Evolutionary conservation across 2,797 vertebrate genomes (phyloP).

Genomic region (Microhierax caerulescens): DNA sequence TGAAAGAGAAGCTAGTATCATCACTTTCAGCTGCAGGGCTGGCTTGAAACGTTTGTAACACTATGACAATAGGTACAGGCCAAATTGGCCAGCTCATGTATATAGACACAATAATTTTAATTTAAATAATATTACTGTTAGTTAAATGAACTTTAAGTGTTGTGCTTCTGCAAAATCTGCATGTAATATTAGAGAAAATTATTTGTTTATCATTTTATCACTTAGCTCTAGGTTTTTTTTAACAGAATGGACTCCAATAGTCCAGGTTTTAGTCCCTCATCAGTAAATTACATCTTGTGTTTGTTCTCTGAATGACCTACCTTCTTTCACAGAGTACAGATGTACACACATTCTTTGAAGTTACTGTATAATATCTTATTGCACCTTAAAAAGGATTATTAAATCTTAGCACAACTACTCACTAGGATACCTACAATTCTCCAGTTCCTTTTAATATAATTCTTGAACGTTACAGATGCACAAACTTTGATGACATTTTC

Average conservation of each 20-base stretch:
- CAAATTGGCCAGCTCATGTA: not conserved
- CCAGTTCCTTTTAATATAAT: slow-evolving; percentile 99
- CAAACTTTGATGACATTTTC: slow-evolving; percentile 97
- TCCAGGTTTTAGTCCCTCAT: not conserved
- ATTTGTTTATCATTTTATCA: not conserved
- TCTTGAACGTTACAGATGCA: slow-evolving; percentile 97
- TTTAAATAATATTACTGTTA: not conserved
- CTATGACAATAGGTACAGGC: not conserved
- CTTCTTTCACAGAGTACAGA: not conserved
- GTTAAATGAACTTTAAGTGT: not conserved
- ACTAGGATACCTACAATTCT: slow-evolving; percentile 89
- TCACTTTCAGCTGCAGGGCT: not conserved
- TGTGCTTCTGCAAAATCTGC: not conserved
- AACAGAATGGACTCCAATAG: fast-evolving
- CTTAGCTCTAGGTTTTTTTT: not conserved
- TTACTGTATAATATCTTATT: not conserved
- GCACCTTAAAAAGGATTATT: not conserved
- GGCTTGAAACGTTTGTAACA: not conserved
- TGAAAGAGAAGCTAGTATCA: not conserved
- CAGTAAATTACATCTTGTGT: not conserved
- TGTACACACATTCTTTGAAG: not conserved
- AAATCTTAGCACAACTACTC: not conserved
- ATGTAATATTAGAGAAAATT: not conserved
- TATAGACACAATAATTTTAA: not conserved
- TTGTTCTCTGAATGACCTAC: not conserved